Evolutionary conservation across 2,113 vertebrate species (phyloP), one percentile per base, ranked within the genome.

Genomic region (Blennius ocellaris): DNA sequence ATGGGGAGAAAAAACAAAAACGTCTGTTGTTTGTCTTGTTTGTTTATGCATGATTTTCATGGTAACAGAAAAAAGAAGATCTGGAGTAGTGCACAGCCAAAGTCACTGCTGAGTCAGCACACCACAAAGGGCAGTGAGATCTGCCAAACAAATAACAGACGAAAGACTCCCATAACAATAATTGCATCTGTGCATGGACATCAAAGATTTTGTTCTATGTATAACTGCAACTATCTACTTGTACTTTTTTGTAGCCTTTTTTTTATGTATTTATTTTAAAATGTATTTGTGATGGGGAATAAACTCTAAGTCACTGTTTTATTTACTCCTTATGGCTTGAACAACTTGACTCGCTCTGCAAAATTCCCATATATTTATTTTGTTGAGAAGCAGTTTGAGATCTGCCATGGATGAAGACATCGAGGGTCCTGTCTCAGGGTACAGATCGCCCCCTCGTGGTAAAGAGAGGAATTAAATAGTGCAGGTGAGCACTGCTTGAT

Each of bases 391-490:
- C n/a, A 21, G 7, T 58, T 16, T 49, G 30, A 80, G 15, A 51
- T 56, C 11, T 6, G 8, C 49, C 38, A 17, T 7, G 45, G 52
- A 60, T 11, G 60, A 54, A 11, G 16, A 16, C 54, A 5, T 14
- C 51, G 48, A 62, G 16, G 57, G 38, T 49, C 60, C 60, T 51
- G 81, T 72, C 60, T 81, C 49, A 87, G 81, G 85, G 62, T 64
- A 75, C 58, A 69, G 53, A 71, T 62, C 74, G 82, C 87, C 90
- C 85, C 88, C 86, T 30, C 69, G 86, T 67, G 91, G 86, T 48
- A 76, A 88, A 79, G 51, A 86, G 59, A 50, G 49, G 58, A 0
- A 82, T 7, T 7, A 11, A 60, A 21, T 1, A 6, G 62, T 30
- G 65, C 87, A 89, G 82, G 81, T 88, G 85, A 88, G 84, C 72